Base-by-base conservation (phyloP, 1,140 invertebrate genomes). In the Mamestra configurata region DNA sequence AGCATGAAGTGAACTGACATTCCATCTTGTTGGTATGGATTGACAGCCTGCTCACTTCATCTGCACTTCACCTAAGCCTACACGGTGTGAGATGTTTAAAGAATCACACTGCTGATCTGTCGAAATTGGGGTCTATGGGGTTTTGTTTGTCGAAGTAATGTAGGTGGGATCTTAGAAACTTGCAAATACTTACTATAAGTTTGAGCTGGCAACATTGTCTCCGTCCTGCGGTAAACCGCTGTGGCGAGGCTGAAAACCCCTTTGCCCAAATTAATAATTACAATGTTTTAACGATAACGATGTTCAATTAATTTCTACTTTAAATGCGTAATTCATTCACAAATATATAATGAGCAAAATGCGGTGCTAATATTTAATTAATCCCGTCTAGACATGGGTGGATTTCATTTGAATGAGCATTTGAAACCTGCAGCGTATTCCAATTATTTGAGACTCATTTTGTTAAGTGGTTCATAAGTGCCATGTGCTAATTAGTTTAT, bases 371-470 rank as follows among this genome's bases (percentile, higher is more conserved):
- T 66, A 20, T 22, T 40, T 40, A 13, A 66, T 66, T 66, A 40
- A 40, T 37, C 61, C 35, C 7, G 59, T 64, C 35, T 66, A 66
- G 61, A 66, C 35, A 66, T 40, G 18, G 18, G 22, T 57, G 5
- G 40, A 40, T 66, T 66, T 8, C 40, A 59, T 59, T 59, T 22
- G 11, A 40, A 66, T 40, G 35, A 64, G n/a, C 8, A 40, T 64
- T 64, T 18, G 18, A 64, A 64, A 40, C n/a, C n/a, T 40, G 61
- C n/a, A 66, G 10, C n/a, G 11, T 40, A 40, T 64, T 37, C n/a
- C 3, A 64, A 40, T 37, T 5, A 13, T 22, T 66, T 22, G 37
- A 22, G 35, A 4, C 61, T 22, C 35, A 37, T 66, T 5, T 37
- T 66, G n/a, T 3, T 40, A 64, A 64, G 35, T 66, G 18, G 5